Evolutionary conservation across 1,140 invertebrate genomes (phyloP), one percentile per base, ranked within the genome.

Genomic region (Drosophila prosaltans): DNA sequence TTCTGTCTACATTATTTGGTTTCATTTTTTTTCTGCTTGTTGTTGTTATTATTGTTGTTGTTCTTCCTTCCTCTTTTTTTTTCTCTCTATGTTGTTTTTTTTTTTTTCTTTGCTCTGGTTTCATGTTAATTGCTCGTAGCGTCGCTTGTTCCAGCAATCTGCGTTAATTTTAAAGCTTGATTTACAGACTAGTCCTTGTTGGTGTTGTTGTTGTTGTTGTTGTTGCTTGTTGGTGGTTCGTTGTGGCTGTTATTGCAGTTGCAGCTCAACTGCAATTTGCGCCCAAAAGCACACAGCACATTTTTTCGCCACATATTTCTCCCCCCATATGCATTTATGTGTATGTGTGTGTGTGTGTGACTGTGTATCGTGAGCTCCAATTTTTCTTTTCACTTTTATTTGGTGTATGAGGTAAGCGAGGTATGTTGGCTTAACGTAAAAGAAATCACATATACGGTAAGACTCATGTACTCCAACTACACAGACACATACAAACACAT

Each of bases 161-260:
- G 83, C 84, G 80, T 88, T 88, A 89, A 89, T 89, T 88, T 88
- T 88, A 89, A 88, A 88, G 83, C 80, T 80, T 89, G 83, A 88
- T 88, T 88, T 89, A 88, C 84, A 80, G 76, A 88, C 84, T 55
- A 30, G 16, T 54, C 62, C 11, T 58, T 48, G 57, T 59, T 75
- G 54, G 41, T 63, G 65, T 57, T 66, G 54, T 41, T 62, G 48
- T 43, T 39, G 48, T 43, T 39, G 32, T 21, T 62, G 57, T 2
- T 51, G 21, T 2, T 51, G 8, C 21, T 10, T 51, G 32, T 24
- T 36, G 1, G 61, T 11, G 9, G 41, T 16, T 8, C 45, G 28
- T 36, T 21, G 57, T 68, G 48, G 58, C 48, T 55, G 65, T 61
- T 74, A 43, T 51, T 74, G 72, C 61, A 63, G 72, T 57, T 78